These are phyloP conservation scores for Agrochola macilenta DNA, from an alignment of 2,888 invertebrate species.

Conservation along the genomic window DNA sequence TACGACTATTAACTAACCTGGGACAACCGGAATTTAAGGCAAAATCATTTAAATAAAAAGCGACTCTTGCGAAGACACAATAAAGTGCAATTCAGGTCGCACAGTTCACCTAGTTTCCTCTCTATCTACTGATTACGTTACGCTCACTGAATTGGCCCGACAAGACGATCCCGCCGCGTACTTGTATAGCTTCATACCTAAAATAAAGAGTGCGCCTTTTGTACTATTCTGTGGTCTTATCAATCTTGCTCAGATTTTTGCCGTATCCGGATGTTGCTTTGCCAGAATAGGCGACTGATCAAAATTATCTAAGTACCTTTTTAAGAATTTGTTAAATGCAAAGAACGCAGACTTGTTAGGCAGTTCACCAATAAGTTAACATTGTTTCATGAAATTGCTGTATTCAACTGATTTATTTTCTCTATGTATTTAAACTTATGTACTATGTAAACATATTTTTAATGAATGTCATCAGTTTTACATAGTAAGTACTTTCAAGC, in stretches of 20 bases:
- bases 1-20: not conserved
- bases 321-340: not conserved
- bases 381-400: not conserved
- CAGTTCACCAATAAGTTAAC: not conserved
- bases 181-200: too few species aligned
- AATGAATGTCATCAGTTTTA: conserved; percentile 1
- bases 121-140: too few species aligned
- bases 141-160: too few species aligned
- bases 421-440: not conserved
- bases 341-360: not conserved
- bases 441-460: conserved; percentile 10
- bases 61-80: too few species aligned
- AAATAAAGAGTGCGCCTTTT: too few species aligned
- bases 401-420: not conserved
- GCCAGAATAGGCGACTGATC: not conserved
- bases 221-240: not conserved
- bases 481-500: conserved; percentile 38
- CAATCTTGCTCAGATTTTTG: not conserved
- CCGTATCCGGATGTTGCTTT: not conserved
- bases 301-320: not conserved
- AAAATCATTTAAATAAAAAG: too few species aligned
- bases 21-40: not conserved
- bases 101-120: too few species aligned
- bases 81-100: too few species aligned
- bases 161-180: too few species aligned